phyloP scores from a whole-genome alignment of 2,113 vertebrate genomes.

The Echinops telfairi region DNA sequence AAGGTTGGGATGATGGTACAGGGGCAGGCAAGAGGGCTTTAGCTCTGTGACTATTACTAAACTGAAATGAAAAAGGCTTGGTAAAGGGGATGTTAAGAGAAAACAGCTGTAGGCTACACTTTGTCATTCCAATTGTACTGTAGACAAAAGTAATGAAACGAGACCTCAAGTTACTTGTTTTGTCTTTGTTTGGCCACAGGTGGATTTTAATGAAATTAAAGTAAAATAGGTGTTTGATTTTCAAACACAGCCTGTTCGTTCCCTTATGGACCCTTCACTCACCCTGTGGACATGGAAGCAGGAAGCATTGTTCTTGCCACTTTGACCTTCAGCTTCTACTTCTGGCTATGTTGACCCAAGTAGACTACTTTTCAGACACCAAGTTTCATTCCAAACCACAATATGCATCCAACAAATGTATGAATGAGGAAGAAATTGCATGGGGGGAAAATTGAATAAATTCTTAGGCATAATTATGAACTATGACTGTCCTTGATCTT shows the following conservation, averaged over 20 bases:
- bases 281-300: accelerated
- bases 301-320: background rate
- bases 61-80: background rate
- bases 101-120: background rate
- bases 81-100: background rate
- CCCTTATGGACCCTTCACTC: accelerated
- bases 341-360: background rate
- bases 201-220: background rate
- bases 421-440: background rate
- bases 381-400: background rate
- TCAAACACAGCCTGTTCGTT: background rate
- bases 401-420: background rate
- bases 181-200: background rate
- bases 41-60: background rate
- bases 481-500: background rate
- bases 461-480: background rate
- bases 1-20: background rate
- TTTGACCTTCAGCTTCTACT: background rate
- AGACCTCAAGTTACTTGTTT: background rate
- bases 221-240: background rate
- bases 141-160: background rate
- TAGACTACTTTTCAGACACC: background rate
- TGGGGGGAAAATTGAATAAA: accelerated
- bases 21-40: too few relatives aligned
- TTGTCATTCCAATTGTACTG: background rate